These are phyloP conservation scores for Nestor notabilis DNA, from an alignment of 2,113 vertebrate genomes.

Conservation along the genomic window DNA sequence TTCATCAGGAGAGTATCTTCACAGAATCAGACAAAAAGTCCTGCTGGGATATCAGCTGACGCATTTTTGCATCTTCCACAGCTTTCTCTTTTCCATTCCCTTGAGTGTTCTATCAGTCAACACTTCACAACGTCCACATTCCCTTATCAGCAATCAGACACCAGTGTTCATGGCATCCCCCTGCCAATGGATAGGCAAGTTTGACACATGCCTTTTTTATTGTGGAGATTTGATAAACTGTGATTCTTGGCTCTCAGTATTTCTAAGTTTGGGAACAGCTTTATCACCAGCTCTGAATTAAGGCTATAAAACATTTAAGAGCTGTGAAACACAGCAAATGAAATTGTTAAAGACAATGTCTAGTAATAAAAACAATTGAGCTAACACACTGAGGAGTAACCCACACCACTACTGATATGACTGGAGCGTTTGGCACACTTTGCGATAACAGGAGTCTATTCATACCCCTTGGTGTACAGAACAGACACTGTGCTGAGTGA, in stretches of 20 bases:
- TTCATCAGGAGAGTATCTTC: neutral
- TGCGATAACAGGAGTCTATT: neutral
- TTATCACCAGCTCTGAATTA: slow-evolving; percentile 8
- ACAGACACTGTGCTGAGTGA: neutral
- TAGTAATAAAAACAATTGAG: neutral
- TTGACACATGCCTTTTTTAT: slow-evolving; percentile 50
- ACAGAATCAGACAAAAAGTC: neutral
- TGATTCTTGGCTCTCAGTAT: neutral
- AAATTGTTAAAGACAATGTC: neutral
- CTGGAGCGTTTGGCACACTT: neutral
- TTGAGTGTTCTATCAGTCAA: slow-evolving; percentile 38
- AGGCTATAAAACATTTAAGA: neutral
- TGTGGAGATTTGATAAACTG: slow-evolving; percentile 28
- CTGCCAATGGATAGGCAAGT: slow-evolving; percentile 43
- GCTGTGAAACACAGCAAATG: neutral
- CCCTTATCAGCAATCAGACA: slow-evolving; percentile 36
- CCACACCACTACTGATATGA: neutral
- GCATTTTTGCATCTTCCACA: slow-evolving; percentile 46
- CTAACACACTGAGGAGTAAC: neutral
- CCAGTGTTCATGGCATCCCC: neutral
- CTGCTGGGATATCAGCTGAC: slow-evolving; percentile 28
- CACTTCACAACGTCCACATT: slow-evolving; percentile 21
- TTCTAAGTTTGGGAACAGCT: neutral
- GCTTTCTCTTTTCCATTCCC: slow-evolving; percentile 42
- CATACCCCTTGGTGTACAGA: neutral